Conservation (phyloP, 1,140 invertebrate species). For the Drosophila willistoni region DNA sequence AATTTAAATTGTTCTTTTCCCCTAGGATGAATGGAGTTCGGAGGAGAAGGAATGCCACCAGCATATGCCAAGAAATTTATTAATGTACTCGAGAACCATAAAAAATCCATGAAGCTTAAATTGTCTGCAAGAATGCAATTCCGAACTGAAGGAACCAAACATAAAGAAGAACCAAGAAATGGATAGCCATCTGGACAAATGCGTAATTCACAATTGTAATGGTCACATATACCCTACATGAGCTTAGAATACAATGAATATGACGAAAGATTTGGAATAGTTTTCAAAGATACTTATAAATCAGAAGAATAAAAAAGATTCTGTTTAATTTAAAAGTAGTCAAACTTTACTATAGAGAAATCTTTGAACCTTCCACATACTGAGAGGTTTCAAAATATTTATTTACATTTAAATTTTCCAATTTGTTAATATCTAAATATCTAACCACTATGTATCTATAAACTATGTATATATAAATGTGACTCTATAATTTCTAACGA, state of each 20-base stretch:
- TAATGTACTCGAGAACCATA: conserved; percentile 42
- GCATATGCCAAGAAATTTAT: conserved; percentile 50
- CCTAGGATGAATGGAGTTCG: not conserved
- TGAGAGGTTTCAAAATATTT: too few species aligned
- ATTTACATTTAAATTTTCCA: too few species aligned
- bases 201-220: not conserved
- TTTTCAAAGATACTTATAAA: too few species aligned
- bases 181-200: conserved; percentile 1
- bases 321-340: too few species aligned
- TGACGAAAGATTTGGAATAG: not conserved
- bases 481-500: too few species aligned
- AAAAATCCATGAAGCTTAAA: conserved; percentile 20
- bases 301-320: too few species aligned
- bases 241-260: too few species aligned
- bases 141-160: not conserved
- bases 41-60: not conserved
- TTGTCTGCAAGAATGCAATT: conserved; percentile 4
- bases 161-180: conserved; percentile 7
- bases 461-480: too few species aligned
- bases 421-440: too few species aligned
- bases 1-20: conserved; percentile 45
- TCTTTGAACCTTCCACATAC: too few species aligned
- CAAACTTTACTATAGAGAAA: too few species aligned
- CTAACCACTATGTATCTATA: too few species aligned
- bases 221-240: not conserved